Percentiles rank a stretch among this genome's conserved stretches.
phyloP scores from a whole-genome alignment of 2,113 vertebrate species.

The Sapajus apella region DNA sequence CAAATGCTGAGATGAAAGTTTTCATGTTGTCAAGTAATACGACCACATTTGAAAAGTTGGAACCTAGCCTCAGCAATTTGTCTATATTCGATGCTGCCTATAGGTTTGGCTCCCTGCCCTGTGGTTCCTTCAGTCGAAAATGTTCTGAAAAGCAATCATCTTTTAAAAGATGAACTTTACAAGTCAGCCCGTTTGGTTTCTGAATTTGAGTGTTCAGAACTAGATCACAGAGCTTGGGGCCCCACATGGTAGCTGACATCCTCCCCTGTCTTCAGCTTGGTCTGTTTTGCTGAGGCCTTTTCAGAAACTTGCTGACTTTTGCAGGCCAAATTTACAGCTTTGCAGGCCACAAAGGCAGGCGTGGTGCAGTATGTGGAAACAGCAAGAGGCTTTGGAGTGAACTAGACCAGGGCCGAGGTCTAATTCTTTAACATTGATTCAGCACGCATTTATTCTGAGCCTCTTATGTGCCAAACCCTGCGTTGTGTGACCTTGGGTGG shows the following conservation, averaged over 20 bases:
- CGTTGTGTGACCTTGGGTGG: constrained; percentile 18
- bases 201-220: constrained; percentile 48
- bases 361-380: constrained; percentile 3
- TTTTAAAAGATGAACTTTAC: constrained; percentile 50
- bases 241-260: neutral
- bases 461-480: constrained; percentile 13
- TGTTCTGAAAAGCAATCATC: constrained; percentile 59
- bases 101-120: constrained; percentile 62
- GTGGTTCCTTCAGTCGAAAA: constrained; percentile 62
- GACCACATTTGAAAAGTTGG: neutral
- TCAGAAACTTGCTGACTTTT: neutral
- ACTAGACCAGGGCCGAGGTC: constrained; percentile 25
- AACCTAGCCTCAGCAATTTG: neutral
- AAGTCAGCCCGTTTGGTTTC: constrained; percentile 35
- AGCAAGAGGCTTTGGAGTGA: constrained; percentile 24
- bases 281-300: neutral
- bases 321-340: neutral
- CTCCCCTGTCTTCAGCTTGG: neutral
- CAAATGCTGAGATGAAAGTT: neutral
- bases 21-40: accelerated
- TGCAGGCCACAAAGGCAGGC: neutral
- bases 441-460: constrained; percentile 46
- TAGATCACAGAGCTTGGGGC: constrained; percentile 32
- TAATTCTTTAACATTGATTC: constrained; percentile 62
- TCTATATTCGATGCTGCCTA: constrained; percentile 43